Percentiles rank a stretch among this genome's conserved stretches.
Conservation (phyloP, 2,888 invertebrate genomes). For the Xestia sexstrigata region DNA sequence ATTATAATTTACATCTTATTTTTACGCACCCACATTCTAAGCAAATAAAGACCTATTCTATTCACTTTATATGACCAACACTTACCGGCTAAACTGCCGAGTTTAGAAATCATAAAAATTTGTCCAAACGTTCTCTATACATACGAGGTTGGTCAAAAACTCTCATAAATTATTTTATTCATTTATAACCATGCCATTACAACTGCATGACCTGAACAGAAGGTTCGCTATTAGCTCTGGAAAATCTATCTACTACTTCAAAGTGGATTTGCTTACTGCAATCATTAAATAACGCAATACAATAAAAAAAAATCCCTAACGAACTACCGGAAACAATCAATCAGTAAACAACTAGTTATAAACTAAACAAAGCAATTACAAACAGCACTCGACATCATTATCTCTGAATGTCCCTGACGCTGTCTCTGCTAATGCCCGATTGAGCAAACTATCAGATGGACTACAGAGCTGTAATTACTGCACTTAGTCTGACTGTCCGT, state of each 20-base stretch:
- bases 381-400: conserved; percentile 20
- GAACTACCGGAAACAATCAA: conserved; percentile 3
- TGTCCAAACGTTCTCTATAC: background rate
- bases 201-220: background rate
- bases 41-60: background rate
- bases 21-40: too few relatives aligned
- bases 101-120: background rate
- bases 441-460: conserved; percentile 20
- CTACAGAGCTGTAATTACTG: conserved; percentile 19
- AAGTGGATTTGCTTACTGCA: background rate
- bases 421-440: conserved; percentile 26
- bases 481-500: conserved; percentile 19
- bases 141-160: background rate
- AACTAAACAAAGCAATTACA: conserved; percentile 21
- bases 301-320: background rate
- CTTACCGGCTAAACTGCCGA: background rate
- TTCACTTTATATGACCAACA: background rate
- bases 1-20: too few relatives aligned
- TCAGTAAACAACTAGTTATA: conserved; percentile 1
- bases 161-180: too few relatives aligned
- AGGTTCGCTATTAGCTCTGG: background rate
- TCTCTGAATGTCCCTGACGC: conserved; percentile 1
- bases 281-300: background rate
- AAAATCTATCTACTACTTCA: background rate
- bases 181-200: background rate